Conservation (phyloP, 2,113 vertebrate species). For the Felis catus region F.catus_Fca126_mat1.0 CM031412.1:101219001-101219500, state of each 20-base stretch:
- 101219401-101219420: background rate
- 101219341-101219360: background rate
- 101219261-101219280: background rate
- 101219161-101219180: background rate
- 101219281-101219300: background rate
- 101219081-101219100: no score
- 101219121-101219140: no score
- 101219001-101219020: no score
- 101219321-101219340: background rate
- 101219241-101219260: background rate
- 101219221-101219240: background rate
- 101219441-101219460: background rate
- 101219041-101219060: no score
- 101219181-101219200: background rate
- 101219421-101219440: background rate
- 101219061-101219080: no score
- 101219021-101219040: no score
- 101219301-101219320: background rate
- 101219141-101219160: no score
- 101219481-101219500: background rate
- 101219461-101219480: background rate
- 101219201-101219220: background rate
- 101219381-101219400: background rate
- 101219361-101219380: background rate
- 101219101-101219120: no score